A percentile compares a stretch with the other conserved stretches of the same genome.
Conservation (phyloP, 2,797 vertebrate genomes). For the Parauchenoglanis ngamensis region DNA sequence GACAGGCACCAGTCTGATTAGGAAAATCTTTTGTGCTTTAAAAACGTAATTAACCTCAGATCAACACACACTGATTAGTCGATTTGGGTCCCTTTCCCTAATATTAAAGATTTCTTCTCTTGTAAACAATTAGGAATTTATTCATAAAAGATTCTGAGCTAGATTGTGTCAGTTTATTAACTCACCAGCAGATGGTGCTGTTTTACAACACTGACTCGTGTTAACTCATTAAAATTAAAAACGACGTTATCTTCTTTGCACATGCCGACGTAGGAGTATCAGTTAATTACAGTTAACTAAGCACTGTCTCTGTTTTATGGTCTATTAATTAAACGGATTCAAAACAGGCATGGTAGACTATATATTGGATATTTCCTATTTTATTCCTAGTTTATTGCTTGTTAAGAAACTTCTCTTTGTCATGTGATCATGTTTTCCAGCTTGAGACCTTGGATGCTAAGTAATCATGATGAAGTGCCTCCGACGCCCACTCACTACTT, state of each 20-base stretch:
- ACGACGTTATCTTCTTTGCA: background rate
- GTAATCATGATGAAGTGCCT: constrained; percentile 9
- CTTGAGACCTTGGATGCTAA: background rate
- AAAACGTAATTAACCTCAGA: no score
- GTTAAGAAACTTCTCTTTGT: background rate
- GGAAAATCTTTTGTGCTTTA: no score
- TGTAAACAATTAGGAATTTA: no score
- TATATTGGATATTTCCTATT: background rate
- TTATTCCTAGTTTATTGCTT: background rate
- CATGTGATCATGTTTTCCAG: constrained; percentile 2
- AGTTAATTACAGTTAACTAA: background rate
- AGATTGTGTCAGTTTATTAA: background rate
- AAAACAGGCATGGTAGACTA: background rate
- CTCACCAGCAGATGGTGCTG: constrained; percentile 1
- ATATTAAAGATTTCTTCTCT: no score
- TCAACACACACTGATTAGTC: background rate
- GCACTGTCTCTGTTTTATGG: background rate
- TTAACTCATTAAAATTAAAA: background rate
- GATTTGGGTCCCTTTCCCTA: no score
- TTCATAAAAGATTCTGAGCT: no score
- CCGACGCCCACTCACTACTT: constrained; percentile 40
- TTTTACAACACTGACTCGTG: background rate
- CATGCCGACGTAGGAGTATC: background rate
- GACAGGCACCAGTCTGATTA: no score
- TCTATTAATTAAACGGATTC: background rate